Conservation (phyloP, 2,113 vertebrate genomes). For the Strigops habroptila region DNA sequence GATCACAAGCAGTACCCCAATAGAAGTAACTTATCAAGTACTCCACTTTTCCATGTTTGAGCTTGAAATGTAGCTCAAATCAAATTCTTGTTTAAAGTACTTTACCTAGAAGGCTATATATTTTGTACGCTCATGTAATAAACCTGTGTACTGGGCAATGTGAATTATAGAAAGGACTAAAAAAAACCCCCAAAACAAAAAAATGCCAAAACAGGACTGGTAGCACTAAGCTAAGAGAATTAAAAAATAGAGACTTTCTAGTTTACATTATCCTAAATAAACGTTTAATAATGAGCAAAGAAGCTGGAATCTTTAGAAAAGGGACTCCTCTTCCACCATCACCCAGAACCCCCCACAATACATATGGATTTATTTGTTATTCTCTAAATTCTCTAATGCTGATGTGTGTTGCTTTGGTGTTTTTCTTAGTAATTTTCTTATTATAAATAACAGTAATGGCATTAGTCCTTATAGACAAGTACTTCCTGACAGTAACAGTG, state of each 20-base stretch:
- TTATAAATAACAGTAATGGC: not conserved
- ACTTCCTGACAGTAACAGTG: not conserved
- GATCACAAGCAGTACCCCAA: not conserved
- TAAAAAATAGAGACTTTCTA: not conserved
- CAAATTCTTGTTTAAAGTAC: not conserved
- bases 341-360: not conserved
- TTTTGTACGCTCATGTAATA: not conserved
- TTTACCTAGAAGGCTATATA: not conserved
- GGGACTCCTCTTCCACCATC: accelerated
- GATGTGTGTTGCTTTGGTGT: not conserved
- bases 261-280: not conserved
- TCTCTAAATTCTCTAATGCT: not conserved
- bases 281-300: not conserved
- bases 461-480: not conserved
- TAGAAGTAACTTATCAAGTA: not conserved
- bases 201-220: accelerated
- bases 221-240: not conserved
- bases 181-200: not conserved
- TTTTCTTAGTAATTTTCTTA: not conserved
- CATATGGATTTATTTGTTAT: not conserved
- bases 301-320: not conserved
- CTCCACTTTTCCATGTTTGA: not conserved
- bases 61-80: not conserved
- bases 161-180: not conserved
- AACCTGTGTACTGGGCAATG: not conserved